Evolutionary conservation across 2,888 invertebrate genomes (phyloP), one percentile per base, ranked within the genome.

Genomic region (Gortyna flavago): DNA sequence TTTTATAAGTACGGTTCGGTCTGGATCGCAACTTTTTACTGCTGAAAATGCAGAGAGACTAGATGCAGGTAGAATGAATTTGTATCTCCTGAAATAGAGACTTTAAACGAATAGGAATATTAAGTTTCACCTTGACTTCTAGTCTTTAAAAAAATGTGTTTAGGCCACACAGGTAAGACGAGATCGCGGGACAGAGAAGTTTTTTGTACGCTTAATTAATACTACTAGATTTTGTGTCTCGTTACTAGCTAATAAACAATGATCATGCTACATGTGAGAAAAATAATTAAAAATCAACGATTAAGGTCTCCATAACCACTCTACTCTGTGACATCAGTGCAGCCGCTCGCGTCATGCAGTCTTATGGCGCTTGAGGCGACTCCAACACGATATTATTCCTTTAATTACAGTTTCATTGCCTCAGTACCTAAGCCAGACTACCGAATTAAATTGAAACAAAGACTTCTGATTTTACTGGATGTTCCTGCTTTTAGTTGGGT

Each of bases 321-420:
- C 13, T 83, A n/a, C 35, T 86, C 84, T 2, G 9, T 76, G 71
- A 8, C 57, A 35, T 29, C 92, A 92, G 91, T 92, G 92, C 91
- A 89, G 82, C 91, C 89, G 89, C 88, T 90, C 75, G 65, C 83
- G 68, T 79, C n/a, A 83, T 87, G 84, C 85, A 80, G 82, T 85
- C 81, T 89, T 90, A 91, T 88, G 85, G 79, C 83, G 86, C 88
- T 90, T 87, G 87, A 90, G 90, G 87, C 88, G 83, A 89, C 88
- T 81, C 85, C 83, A 75, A 92, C 92, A 90, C 86, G 87, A 88
- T 87, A 90, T 91, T 91, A 91, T 91, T 90, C 87, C 89, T 91
- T 89, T 93, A 93, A 93, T 93, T 93, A 87, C 90, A 89, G 86
- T 91, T 92, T 92, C 89, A 91, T 92, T 92, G 90, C 87, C 41